Base-by-base conservation (phyloP, 2,113 vertebrate genomes). In the Oplegnathus fasciatus region DNA sequence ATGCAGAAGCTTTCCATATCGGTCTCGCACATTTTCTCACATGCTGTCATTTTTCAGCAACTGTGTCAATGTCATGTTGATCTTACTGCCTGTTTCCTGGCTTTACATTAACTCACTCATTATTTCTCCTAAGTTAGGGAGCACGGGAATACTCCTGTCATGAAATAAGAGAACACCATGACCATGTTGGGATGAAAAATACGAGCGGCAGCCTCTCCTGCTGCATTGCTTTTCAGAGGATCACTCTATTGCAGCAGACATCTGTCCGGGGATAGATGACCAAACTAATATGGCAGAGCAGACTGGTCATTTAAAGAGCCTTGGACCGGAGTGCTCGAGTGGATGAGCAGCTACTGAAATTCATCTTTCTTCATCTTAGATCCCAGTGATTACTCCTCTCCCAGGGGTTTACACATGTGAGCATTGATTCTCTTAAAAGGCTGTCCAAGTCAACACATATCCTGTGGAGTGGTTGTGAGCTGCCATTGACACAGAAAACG, bases 311-410 rank as follows among this genome's bases (percentile, higher is more conserved):
- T 86, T 82, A 70, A 75, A 84, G 81, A 78, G 57, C 55, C 64
- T 85, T 80, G 82, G 75, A 86, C 77, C 71, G 34, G 74, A 80
- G 57, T 28, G 68, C 75, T 58, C n/a, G 0, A 82, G 77, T 20
- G 75, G 77, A 73, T 83, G 86, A 88, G 80, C 82, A 40, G 75
- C 48, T 73, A 77, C 70, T 90, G 84, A 85, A 77, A 87, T 82
- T 60, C 46, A 84, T 90, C 86, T 84, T 54, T 84, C 81, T 89
- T 88, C 81, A 61, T 86, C 87, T 84, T 22, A 62, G 71, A 65
- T 76, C 37, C 54, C n/a, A 62, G 76, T 88, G 78, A 87, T 89
- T 85, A 55, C 81, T 80, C n/a, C 66, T 68, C 68, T 88, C 86
- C 77, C 70, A 42, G 50, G 87, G 83, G 81, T 82, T 37, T 78